Evolutionary conservation across 37 sponge, comb jelly and placozoan genomes (phyloP).

Genomic region (Cliona cf. orientalis): DNA sequence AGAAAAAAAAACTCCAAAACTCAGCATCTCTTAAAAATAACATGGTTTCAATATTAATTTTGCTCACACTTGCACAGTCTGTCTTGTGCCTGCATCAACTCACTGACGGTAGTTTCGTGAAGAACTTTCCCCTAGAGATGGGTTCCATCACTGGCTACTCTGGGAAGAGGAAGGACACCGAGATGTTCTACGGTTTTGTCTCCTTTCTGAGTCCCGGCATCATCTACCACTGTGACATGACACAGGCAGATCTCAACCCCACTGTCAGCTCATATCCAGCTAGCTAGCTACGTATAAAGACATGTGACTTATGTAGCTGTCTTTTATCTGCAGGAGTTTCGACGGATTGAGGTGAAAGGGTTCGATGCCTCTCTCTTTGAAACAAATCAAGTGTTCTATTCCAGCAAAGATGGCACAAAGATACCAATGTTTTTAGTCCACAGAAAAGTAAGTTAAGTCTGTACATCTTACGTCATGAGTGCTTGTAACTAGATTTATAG

Average conservation of each 20-base stretch:
- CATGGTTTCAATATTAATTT: neutral
- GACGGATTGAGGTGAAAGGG: conserved; percentile 84
- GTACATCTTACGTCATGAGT: neutral
- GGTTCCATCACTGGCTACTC: conserved; percentile 68
- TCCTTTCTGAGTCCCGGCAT: conserved; percentile 96
- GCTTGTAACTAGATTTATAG: too few relatives aligned
- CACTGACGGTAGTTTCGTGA: conserved; percentile 38
- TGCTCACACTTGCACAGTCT: conserved; percentile 4
- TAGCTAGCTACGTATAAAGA: neutral
- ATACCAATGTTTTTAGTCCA: conserved; percentile 96
- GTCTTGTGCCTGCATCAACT: conserved; percentile 35
- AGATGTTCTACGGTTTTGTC: conserved; percentile 90
- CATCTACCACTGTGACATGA: conserved; percentile 85
- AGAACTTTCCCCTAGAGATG: conserved; percentile 74
- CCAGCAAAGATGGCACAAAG: conserved; percentile 90
- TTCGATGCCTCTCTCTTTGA: conserved; percentile 77
- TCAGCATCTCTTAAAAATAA: neutral
- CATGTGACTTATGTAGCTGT: too few relatives aligned
- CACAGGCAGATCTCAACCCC: conserved; percentile 33
- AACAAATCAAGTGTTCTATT: conserved; percentile 89
- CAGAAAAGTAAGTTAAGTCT: conserved; percentile 67
- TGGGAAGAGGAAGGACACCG: conserved; percentile 63
- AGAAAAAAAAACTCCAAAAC: neutral
- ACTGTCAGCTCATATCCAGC: conserved; percentile 19
- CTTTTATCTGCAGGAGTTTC: conserved; percentile 72